Conservation (phyloP, 2,113 vertebrate species). For the Chauna torquata region DNA sequence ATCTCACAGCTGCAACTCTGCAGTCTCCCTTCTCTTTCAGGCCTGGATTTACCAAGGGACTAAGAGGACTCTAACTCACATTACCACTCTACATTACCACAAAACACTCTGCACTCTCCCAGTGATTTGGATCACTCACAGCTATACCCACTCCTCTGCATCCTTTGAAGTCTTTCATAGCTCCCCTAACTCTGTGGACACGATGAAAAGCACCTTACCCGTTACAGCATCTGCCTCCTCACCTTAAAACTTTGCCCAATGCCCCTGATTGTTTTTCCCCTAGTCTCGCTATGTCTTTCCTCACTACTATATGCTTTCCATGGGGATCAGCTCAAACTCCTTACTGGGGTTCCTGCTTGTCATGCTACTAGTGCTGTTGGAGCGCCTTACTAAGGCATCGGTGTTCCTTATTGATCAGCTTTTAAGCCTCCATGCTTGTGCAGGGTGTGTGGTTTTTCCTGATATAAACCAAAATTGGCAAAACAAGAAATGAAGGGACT, state of each 20-base stretch:
- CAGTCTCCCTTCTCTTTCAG: neutral
- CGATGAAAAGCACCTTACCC: neutral
- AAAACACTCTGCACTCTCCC: neutral
- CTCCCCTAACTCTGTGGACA: neutral
- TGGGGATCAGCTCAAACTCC: neutral
- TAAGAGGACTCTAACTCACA: neutral
- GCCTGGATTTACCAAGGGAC: neutral
- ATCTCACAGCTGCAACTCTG: neutral
- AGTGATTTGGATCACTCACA: neutral
- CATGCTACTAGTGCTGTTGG: neutral
- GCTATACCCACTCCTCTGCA: neutral
- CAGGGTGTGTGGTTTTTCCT: neutral
- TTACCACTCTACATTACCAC: neutral
- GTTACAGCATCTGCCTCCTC: neutral
- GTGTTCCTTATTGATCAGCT: neutral
- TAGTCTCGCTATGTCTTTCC: neutral
- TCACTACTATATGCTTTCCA: neutral
- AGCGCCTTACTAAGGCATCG: rapidly evolving
- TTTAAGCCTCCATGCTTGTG: neutral
- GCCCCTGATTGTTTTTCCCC: too few relatives aligned
- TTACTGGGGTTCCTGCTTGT: neutral
- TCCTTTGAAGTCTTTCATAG: neutral
- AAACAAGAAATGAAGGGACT: neutral
- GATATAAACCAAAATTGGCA: neutral
- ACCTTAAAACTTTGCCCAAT: neutral